Percentiles rank a stretch among this genome's conserved stretches.
Conservation (phyloP, 2,888 invertebrate genomes). For the Scelioninae gen. 2 region DNA sequence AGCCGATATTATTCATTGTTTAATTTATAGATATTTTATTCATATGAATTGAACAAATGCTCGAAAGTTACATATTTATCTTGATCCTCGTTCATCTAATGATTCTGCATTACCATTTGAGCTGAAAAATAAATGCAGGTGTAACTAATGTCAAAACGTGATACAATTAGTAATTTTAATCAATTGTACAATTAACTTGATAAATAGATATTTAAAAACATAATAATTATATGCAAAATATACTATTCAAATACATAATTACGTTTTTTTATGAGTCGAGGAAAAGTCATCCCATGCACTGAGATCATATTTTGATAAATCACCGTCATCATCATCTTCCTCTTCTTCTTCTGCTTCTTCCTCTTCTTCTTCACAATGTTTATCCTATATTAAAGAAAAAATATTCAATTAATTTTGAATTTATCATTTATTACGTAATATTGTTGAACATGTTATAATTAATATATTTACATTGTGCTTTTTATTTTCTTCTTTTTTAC, state of each 20-base stretch:
- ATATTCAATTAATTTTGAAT: neutral
- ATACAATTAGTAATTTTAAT: too few species aligned
- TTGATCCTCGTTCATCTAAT: constrained; percentile 68
- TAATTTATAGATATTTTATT: constrained; percentile 9
- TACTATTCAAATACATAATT: constrained; percentile 41
- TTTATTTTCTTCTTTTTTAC: constrained; percentile 52
- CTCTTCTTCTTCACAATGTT: constrained; percentile 72
- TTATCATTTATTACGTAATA: neutral
- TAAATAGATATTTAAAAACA: too few species aligned
- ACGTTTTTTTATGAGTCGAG: constrained; percentile 70
- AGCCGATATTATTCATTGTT: neutral
- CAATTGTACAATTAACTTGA: too few species aligned
- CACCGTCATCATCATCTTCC: constrained; percentile 77
- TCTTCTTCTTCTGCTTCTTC: constrained; percentile 61
- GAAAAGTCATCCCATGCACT: constrained; percentile 77
- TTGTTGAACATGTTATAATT: too few species aligned
- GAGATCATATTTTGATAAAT: constrained; percentile 78
- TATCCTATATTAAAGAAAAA: constrained; percentile 59
- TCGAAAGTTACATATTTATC: constrained; percentile 63
- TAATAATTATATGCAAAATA: too few species aligned
- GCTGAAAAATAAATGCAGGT: constrained; percentile 67
- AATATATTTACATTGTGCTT: constrained; percentile 52
- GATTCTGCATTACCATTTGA: constrained; percentile 68
- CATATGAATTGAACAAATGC: constrained; percentile 5
- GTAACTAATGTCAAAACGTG: too few species aligned